phyloP scores from a whole-genome alignment of 2,888 invertebrate species.

The Gortyna flavago region DNA sequence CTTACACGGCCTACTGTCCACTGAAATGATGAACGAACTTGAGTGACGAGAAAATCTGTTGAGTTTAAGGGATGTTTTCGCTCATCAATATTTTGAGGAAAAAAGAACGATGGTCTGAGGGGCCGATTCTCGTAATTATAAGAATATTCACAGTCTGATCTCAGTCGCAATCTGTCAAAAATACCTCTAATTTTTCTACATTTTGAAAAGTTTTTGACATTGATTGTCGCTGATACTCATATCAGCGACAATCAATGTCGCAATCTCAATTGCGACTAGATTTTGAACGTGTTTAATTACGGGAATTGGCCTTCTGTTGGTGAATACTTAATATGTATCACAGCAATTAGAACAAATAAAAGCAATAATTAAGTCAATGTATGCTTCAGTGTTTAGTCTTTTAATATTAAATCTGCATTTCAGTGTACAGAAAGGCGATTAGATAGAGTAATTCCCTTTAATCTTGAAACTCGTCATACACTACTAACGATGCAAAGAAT shows the following conservation, averaged over 20 bases:
- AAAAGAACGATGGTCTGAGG: background rate
- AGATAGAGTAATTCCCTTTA: conserved; percentile 64
- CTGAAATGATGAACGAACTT: conserved; percentile 30
- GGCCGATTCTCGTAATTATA: too few relatives aligned
- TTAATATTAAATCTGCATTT: conserved; percentile 12
- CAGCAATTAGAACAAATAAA: conserved; percentile 14
- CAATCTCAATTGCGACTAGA: too few relatives aligned
- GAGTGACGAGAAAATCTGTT: background rate
- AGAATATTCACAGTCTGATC: too few relatives aligned
- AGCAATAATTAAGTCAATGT: conserved; percentile 22
- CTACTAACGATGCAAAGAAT: conserved; percentile 51
- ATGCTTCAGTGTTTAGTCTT: conserved; percentile 1
- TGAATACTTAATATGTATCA: background rate
- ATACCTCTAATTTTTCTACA: too few relatives aligned
- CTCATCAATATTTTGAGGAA: background rate
- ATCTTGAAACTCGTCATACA: conserved; percentile 62
- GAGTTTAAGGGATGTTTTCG: background rate
- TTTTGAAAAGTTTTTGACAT: too few relatives aligned
- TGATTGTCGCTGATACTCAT: too few relatives aligned
- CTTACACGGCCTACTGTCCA: conserved; percentile 59
- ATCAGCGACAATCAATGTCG: too few relatives aligned
- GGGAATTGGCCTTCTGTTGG: background rate
- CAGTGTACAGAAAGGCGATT: conserved; percentile 54
- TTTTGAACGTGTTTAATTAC: too few relatives aligned
- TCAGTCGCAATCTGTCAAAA: too few relatives aligned